Conservation (phyloP, 1,140 invertebrate species). For the Drosophila murphyi region DNA sequence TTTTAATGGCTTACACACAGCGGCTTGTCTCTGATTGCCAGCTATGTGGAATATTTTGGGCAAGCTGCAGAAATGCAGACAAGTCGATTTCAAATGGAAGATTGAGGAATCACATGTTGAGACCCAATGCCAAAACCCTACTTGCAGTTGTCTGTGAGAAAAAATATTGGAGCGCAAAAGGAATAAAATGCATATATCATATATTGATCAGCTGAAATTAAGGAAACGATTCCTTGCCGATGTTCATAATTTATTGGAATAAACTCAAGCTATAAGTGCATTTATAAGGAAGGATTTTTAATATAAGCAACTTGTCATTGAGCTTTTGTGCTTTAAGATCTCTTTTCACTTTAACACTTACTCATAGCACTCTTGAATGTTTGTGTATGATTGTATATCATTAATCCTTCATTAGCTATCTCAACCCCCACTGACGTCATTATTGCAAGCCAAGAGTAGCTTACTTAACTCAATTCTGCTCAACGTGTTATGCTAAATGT, state of each 20-base stretch:
- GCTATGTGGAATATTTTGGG: slow-evolving; percentile 56
- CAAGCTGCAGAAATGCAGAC: slow-evolving; percentile 21
- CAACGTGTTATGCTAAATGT: slow-evolving; percentile 23
- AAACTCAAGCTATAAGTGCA: too few relatives aligned
- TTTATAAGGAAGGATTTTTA: too few relatives aligned
- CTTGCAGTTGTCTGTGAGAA: background rate
- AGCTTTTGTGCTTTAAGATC: too few relatives aligned
- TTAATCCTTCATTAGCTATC: slow-evolving; percentile 40
- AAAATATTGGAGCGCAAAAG: background rate
- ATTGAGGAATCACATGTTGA: slow-evolving; percentile 17
- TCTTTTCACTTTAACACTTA: background rate
- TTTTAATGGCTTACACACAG: slow-evolving; percentile 58
- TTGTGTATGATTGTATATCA: too few relatives aligned
- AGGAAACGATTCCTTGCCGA: background rate
- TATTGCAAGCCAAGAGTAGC: slow-evolving; percentile 13
- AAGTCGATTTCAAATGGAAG: slow-evolving; percentile 10
- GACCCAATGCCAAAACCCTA: slow-evolving; percentile 13
- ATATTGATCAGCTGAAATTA: background rate
- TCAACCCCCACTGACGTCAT: slow-evolving; percentile 27
- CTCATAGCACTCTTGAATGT: background rate
- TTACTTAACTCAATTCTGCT: slow-evolving; percentile 16
- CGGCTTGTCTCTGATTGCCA: slow-evolving; percentile 56
- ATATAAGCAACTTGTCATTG: too few relatives aligned
- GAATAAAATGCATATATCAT: background rate
- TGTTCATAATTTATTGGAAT: too few relatives aligned